A percentile compares a stretch with the other conserved stretches of the same genome.
Conservation (phyloP, 2,888 invertebrate species). For the Drosophila limbata region DNA sequence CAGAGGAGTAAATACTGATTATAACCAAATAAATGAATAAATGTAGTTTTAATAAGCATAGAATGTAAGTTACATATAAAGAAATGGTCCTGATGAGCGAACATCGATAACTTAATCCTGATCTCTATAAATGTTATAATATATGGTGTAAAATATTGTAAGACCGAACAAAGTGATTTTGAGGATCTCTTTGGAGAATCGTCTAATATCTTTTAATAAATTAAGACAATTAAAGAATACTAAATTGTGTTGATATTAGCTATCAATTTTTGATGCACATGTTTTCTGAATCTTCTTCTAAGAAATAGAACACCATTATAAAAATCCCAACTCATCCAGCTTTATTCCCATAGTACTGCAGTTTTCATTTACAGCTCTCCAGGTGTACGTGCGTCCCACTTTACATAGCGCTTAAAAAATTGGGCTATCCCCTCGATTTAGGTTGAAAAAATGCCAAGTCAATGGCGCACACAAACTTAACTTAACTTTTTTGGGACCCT, state of each 20-base stretch:
- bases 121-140: no score
- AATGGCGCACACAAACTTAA: slow-evolving; percentile 50
- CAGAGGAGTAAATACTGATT: not conserved
- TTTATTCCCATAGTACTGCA: slow-evolving; percentile 43
- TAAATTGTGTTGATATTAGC: not conserved
- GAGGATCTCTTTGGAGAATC: not conserved
- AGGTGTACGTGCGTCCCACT: slow-evolving; percentile 52
- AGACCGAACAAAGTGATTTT: not conserved
- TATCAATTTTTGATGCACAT: not conserved
- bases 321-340: not conserved
- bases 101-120: no score
- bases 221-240: no score
- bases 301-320: not conserved
- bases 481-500: slow-evolving; percentile 58
- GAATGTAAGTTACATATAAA: no score
- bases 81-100: no score
- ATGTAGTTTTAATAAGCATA: not conserved
- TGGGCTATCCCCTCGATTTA: slow-evolving; percentile 37
- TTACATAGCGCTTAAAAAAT: slow-evolving; percentile 26
- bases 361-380: slow-evolving; percentile 4
- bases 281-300: not conserved
- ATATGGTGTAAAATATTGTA: not conserved
- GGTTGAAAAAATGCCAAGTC: slow-evolving; percentile 72
- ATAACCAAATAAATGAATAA: not conserved
- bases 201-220: no score